Conservation (phyloP, 2,888 invertebrate species). For the Acleris sparsana region DNA sequence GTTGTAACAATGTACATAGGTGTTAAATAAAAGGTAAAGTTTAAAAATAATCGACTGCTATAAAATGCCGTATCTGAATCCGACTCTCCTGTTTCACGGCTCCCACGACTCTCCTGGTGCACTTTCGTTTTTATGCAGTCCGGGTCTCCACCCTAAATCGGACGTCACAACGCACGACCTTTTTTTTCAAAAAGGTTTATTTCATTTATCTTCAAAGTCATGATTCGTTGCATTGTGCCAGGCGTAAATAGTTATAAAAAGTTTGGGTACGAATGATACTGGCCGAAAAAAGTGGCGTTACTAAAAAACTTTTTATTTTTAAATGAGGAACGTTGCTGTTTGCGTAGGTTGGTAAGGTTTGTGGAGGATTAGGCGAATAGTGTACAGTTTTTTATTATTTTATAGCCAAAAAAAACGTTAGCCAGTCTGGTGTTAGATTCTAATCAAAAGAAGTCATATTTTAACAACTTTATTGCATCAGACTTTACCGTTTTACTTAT, state of each 20-base stretch:
- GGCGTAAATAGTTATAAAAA: conserved; percentile 67
- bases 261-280: conserved; percentile 47
- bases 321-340: conserved; percentile 52
- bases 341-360: conserved; percentile 48
- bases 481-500: conserved; percentile 25
- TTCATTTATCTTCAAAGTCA: conserved; percentile 74
- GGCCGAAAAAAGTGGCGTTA: conserved; percentile 55
- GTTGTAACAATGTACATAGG: too few relatives aligned
- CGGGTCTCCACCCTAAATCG: conserved; percentile 64
- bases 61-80: conserved; percentile 37
- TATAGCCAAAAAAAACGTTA: conserved; percentile 12
- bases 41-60: background rate
- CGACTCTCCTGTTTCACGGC: conserved; percentile 8
- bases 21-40: background rate
- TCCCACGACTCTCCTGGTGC: conserved; percentile 47
- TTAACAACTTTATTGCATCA: conserved; percentile 20
- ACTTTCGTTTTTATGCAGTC: conserved; percentile 72
- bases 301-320: conserved; percentile 53
- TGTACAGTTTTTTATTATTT: conserved; percentile 18
- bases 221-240: conserved; percentile 72
- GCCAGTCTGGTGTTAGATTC: conserved; percentile 21
- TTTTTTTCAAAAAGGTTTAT: conserved; percentile 59
- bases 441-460: conserved; percentile 26
- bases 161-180: conserved; percentile 58
- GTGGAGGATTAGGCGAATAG: conserved; percentile 42